phyloP scores from a whole-genome alignment of 2,113 vertebrate genomes.

The Zosterops lateralis region DNA sequence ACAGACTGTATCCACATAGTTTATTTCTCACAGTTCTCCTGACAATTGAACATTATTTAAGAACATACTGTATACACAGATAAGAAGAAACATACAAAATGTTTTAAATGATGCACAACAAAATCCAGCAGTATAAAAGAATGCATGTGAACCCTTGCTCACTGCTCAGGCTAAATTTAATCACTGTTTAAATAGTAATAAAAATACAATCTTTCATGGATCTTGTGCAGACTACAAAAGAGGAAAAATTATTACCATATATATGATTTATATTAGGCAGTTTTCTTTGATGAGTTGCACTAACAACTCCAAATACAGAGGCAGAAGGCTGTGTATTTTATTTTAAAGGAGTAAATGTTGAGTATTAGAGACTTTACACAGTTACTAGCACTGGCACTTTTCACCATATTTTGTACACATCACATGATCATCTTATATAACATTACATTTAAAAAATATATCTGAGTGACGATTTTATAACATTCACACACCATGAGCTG shows the following conservation, averaged over 20 bases:
- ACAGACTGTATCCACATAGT: conserved; percentile 96
- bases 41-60: conserved; percentile 98
- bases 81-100: conserved; percentile 96
- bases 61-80: conserved; percentile 99
- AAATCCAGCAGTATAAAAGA: conserved; percentile 96
- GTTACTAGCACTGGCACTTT: conserved; percentile 96
- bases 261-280: conserved; percentile 85
- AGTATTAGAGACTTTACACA: conserved; percentile 90
- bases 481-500: conserved; percentile 81
- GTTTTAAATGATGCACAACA: conserved; percentile 98
- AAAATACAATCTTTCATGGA: conserved; percentile 99
- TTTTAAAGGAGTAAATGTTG: conserved; percentile 80
- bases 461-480: conserved; percentile 80
- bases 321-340: conserved; percentile 81
- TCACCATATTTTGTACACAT: conserved; percentile 95
- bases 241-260: conserved; percentile 85
- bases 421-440: conserved; percentile 93
- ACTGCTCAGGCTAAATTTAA: conserved; percentile 85
- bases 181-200: conserved; percentile 99
- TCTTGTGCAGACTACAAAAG: conserved; percentile 90
- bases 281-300: conserved; percentile 82
- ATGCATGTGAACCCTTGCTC: conserved; percentile 84
- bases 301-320: conserved; percentile 79
- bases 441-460: conserved; percentile 90
- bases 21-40: conserved; percentile 99